Conservation (phyloP, 1,140 invertebrate genomes). For the Delia radicum region DNA sequence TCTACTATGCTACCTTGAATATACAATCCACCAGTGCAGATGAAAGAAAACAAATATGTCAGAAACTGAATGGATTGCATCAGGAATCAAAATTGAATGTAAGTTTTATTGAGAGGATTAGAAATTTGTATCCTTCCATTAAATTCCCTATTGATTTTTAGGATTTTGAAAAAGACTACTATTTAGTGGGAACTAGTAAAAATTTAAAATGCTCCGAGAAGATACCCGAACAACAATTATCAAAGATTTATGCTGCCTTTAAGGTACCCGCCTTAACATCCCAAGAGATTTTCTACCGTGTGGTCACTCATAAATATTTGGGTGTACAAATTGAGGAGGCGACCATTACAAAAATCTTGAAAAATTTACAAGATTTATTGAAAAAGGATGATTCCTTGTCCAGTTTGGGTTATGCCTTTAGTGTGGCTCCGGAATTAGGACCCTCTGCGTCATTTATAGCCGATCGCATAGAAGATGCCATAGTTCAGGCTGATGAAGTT, state of each 20-base stretch:
- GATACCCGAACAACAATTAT: constrained; percentile 38
- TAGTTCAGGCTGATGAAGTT: constrained; percentile 94
- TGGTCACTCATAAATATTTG: constrained; percentile 39
- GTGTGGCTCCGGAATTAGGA: constrained; percentile 71
- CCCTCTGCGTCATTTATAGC: constrained; percentile 70
- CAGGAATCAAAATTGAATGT: constrained; percentile 53
- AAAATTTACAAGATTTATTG: constrained; percentile 66
- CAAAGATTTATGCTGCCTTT: constrained; percentile 40
- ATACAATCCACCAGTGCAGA: constrained; percentile 40
- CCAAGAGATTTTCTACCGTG: constrained; percentile 50
- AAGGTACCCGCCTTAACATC: constrained; percentile 36
- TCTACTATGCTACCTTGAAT: constrained; percentile 49
- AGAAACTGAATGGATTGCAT: constrained; percentile 40
- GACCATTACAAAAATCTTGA: constrained; percentile 63
- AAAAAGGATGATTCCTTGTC: constrained; percentile 76
- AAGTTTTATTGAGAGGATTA: too few relatives aligned
- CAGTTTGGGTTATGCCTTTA: constrained; percentile 81
- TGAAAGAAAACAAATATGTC: constrained; percentile 40
- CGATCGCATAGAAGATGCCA: constrained; percentile 83
- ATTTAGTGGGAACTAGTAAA: constrained; percentile 47
- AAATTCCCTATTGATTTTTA: constrained; percentile 29
- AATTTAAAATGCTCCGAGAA: constrained; percentile 43
- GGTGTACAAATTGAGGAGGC: constrained; percentile 51
- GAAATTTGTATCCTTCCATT: too few relatives aligned
- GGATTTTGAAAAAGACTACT: constrained; percentile 54